These are phyloP conservation scores for Ctenopoma multispine DNA, from an alignment of 2,797 vertebrate genomes.

Conservation along the genomic window DNA sequence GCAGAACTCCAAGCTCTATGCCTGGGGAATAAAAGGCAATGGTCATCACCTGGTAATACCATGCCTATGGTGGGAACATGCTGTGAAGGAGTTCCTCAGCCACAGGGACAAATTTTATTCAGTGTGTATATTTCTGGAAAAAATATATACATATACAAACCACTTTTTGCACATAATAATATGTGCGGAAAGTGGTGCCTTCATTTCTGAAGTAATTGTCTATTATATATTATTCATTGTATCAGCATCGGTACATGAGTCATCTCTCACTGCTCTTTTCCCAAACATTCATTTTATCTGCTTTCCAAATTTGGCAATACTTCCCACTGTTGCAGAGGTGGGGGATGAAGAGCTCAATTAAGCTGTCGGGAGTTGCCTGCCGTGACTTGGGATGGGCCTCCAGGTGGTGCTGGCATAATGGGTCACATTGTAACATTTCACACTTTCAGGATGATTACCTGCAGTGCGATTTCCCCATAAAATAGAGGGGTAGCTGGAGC, in stretches of 20 bases:
- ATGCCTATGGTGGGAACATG: no score
- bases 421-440: slow-evolving; percentile 48
- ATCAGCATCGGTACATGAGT: slow-evolving; percentile 30
- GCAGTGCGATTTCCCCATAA: slow-evolving; percentile 29
- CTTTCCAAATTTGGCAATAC: slow-evolving; percentile 59
- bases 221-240: not conserved
- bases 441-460: slow-evolving; percentile 56
- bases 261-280: slow-evolving; percentile 42
- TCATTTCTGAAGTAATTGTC: no score
- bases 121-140: no score
- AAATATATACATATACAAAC: no score
- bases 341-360: slow-evolving; percentile 67
- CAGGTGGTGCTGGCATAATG: slow-evolving; percentile 66
- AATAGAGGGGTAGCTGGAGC: slow-evolving; percentile 11
- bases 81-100: no score
- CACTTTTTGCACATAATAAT: no score
- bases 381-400: slow-evolving; percentile 62
- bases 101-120: no score
- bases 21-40: no score
- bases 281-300: slow-evolving; percentile 57
- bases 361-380: slow-evolving; percentile 58
- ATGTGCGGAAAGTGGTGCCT: no score
- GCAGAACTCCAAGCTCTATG: no score
- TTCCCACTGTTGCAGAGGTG: slow-evolving; percentile 55
- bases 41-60: no score